Evolutionary conservation across 2,113 vertebrate genomes (phyloP).

Genomic region (Excalfactoria chinensis): DNA sequence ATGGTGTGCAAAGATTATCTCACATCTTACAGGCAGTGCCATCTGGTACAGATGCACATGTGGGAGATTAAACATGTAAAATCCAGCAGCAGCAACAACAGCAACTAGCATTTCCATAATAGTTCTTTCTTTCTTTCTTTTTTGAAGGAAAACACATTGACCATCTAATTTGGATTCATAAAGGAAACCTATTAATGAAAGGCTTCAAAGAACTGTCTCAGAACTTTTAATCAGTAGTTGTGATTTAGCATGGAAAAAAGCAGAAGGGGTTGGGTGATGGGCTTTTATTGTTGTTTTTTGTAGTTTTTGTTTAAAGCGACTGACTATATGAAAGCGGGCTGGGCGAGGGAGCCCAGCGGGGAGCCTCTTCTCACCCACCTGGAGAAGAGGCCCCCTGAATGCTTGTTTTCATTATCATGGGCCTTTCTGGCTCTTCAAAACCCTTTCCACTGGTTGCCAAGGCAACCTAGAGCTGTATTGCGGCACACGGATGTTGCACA

Average conservation of each 20-base stretch:
- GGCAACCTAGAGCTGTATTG: slow-evolving; percentile 63
- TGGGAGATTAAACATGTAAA: slow-evolving; percentile 61
- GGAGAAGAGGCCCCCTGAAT: slow-evolving; percentile 48
- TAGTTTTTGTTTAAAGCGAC: slow-evolving; percentile 51
- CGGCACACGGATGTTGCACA: slow-evolving; percentile 60
- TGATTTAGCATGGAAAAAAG: slow-evolving; percentile 38
- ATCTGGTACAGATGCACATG: slow-evolving; percentile 56
- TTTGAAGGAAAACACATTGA: not conserved
- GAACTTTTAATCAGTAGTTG: slow-evolving; percentile 74
- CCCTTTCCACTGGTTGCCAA: slow-evolving; percentile 75
- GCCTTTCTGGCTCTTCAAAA: slow-evolving; percentile 69
- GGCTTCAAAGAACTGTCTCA: slow-evolving; percentile 66
- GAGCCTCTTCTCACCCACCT: slow-evolving; percentile 68
- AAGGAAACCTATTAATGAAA: slow-evolving; percentile 73
- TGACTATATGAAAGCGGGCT: slow-evolving; percentile 37
- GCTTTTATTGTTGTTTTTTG: slow-evolving; percentile 49
- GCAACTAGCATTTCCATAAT: slow-evolving; percentile 58
- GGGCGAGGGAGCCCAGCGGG: slow-evolving; percentile 47
- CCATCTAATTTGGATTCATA: slow-evolving; percentile 73
- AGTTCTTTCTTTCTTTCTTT: not conserved
- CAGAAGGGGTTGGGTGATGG: not conserved
- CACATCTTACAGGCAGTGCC: not conserved
- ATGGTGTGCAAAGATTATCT: slow-evolving; percentile 9
- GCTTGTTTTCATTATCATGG: slow-evolving; percentile 61
- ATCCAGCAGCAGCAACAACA: slow-evolving; percentile 6